Conservation (phyloP, 2,888 invertebrate species). For the Orchesellides sinensis region DNA sequence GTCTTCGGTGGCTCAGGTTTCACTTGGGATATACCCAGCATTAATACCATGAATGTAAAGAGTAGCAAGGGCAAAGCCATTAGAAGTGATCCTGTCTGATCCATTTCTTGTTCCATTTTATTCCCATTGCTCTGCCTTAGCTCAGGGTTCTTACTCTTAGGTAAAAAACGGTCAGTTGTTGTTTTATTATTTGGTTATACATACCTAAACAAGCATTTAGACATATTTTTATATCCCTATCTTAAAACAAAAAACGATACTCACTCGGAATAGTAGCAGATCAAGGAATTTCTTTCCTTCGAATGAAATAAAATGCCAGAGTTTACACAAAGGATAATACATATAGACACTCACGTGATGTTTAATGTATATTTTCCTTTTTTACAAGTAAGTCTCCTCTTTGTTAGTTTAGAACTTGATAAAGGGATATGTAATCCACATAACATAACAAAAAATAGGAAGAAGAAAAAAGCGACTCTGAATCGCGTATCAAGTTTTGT, state of each 20-base stretch:
- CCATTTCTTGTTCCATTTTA: conserved; percentile 40
- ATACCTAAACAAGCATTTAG: too few relatives aligned
- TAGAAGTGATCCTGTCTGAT: conserved; percentile 45
- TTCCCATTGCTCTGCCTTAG: conserved; percentile 16
- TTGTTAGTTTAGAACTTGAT: not conserved
- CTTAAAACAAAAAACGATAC: conserved; percentile 31
- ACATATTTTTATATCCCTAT: not conserved
- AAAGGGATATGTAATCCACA: not conserved
- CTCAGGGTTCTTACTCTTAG: not conserved
- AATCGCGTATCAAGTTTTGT: not conserved
- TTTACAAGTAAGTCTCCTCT: conserved; percentile 1
- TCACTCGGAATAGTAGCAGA: not conserved
- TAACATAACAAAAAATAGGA: not conserved
- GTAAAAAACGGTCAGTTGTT: not conserved
- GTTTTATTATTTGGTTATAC: too few relatives aligned
- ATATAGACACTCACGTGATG: not conserved
- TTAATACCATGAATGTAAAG: conserved; percentile 16
- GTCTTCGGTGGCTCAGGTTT: too few relatives aligned
- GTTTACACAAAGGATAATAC: conserved; percentile 26
- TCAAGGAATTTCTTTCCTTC: not conserved
- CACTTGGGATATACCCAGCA: conserved; percentile 10
- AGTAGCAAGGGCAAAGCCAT: conserved; percentile 40
- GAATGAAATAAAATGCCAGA: conserved; percentile 1
- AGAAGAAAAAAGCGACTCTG: not conserved
- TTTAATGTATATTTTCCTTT: not conserved